Conservation (phyloP, 2,113 vertebrate species). For the Peromyscus californicus region DNA sequence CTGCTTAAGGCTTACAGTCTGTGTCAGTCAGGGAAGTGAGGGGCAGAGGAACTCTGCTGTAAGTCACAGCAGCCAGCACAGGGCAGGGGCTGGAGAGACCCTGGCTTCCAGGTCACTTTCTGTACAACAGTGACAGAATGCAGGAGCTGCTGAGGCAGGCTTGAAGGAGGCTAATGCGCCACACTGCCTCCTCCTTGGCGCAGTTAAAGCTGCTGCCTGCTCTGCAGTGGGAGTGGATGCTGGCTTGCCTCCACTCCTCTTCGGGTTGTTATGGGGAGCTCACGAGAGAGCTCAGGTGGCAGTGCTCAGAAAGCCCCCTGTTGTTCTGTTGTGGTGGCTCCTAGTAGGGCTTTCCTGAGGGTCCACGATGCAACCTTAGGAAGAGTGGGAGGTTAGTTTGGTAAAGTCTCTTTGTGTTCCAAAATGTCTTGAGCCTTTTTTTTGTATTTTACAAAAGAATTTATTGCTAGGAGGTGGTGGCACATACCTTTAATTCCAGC, state of each 20-base stretch:
- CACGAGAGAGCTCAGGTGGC: not conserved
- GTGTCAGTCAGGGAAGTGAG: not conserved
- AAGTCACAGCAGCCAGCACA: rapidly evolving
- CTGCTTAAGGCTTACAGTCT: not conserved
- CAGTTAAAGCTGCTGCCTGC: not conserved
- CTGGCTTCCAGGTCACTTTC: not conserved
- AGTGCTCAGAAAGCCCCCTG: not conserved
- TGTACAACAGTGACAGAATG: not conserved
- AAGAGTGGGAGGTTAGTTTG: not conserved
- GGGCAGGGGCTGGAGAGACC: not conserved
- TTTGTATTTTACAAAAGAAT: not conserved
- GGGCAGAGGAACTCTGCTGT: not conserved
- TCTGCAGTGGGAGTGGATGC: rapidly evolving
- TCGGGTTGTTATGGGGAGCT: not conserved
- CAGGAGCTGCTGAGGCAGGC: rapidly evolving
- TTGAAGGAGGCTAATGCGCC: rapidly evolving
- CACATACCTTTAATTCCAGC: not conserved
- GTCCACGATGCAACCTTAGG: not conserved
- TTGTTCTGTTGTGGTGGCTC: not conserved
- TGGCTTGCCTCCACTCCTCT: rapidly evolving
- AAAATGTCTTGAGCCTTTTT: not conserved
- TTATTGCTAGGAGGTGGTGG: not conserved
- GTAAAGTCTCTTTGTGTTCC: not conserved
- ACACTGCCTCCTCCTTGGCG: not conserved
- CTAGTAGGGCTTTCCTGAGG: rapidly evolving